A percentile compares a stretch with the other conserved stretches of the same genome.
Conservation (phyloP, 2,113 vertebrate genomes). For the Halcyon malimbica region DNA sequence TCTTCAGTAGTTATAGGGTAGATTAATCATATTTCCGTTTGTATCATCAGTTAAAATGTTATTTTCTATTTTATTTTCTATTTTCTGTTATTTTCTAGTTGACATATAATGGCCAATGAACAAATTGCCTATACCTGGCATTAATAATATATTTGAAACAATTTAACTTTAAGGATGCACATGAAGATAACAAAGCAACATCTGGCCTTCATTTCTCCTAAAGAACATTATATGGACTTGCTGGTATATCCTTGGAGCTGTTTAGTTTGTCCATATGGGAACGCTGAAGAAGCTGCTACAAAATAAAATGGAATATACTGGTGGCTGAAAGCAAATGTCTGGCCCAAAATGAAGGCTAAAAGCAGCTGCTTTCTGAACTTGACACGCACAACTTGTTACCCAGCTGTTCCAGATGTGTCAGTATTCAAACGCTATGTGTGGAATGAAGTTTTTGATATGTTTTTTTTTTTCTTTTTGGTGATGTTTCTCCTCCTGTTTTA, state of each 20-base stretch:
- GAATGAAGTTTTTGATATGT: background rate
- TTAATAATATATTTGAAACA: background rate
- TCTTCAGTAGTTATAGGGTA: background rate
- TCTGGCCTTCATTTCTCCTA: slow-evolving; percentile 34
- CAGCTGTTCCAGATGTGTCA: slow-evolving; percentile 54
- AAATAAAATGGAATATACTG: slow-evolving; percentile 22
- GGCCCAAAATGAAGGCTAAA: slow-evolving; percentile 18
- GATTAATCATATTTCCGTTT: background rate
- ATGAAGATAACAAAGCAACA: background rate
- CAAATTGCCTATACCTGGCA: slow-evolving; percentile 25
- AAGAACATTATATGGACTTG: background rate
- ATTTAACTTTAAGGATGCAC: background rate
- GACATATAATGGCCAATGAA: background rate
- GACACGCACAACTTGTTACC: slow-evolving; percentile 6
- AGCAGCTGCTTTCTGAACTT: slow-evolving; percentile 45
- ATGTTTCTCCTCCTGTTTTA: background rate
- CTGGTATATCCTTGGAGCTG: background rate
- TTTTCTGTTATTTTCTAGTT: background rate
- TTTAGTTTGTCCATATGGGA: slow-evolving; percentile 40
- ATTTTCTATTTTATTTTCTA: background rate
- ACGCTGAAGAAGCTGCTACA: slow-evolving; percentile 29
- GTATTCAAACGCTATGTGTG: background rate
- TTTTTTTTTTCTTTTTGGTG: background rate
- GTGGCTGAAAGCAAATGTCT: slow-evolving; percentile 9
- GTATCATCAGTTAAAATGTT: slow-evolving; percentile 13